These are phyloP conservation scores for Alectura lathami DNA, from an alignment of 2,113 vertebrate species.

Conservation along the genomic window DNA sequence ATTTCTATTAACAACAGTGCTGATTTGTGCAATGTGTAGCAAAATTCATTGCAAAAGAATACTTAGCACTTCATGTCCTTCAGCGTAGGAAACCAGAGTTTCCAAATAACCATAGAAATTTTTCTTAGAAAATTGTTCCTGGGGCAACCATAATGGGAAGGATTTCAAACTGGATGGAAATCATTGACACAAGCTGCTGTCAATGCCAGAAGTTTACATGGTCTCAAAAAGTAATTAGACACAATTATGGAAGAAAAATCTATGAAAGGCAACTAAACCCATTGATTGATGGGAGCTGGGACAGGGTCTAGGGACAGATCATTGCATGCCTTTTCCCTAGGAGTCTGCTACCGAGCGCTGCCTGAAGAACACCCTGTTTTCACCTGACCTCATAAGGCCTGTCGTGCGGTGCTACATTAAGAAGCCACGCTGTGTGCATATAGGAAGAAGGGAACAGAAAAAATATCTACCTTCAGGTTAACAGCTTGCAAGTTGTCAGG, in stretches of 20 bases:
- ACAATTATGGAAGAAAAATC: constrained; percentile 25
- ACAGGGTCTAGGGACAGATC: not conserved
- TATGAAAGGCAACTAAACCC: not conserved
- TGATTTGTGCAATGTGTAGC: constrained; percentile 3
- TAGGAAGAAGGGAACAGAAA: not conserved
- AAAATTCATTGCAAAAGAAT: constrained; percentile 19
- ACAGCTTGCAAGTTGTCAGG: not conserved
- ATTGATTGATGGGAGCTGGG: not conserved
- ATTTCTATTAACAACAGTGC: constrained; percentile 20
- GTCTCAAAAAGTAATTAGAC: constrained; percentile 46
- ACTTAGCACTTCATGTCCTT: not conserved
- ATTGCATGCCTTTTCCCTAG: not conserved
- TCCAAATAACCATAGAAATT: constrained; percentile 9
- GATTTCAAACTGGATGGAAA: constrained; percentile 22
- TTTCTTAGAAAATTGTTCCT: constrained; percentile 19
- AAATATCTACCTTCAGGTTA: not conserved
- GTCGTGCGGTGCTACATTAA: not conserved
- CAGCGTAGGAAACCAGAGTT: not conserved
- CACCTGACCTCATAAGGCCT: not conserved
- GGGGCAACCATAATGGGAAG: not conserved
- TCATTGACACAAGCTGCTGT: constrained; percentile 11
- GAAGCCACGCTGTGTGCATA: not conserved
- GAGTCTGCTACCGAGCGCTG: not conserved
- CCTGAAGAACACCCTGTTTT: not conserved
- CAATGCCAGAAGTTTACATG: constrained; percentile 16